phyloP scores from a whole-genome alignment of 2,797 vertebrate species.

The Rousettus madagascariensis region DNA sequence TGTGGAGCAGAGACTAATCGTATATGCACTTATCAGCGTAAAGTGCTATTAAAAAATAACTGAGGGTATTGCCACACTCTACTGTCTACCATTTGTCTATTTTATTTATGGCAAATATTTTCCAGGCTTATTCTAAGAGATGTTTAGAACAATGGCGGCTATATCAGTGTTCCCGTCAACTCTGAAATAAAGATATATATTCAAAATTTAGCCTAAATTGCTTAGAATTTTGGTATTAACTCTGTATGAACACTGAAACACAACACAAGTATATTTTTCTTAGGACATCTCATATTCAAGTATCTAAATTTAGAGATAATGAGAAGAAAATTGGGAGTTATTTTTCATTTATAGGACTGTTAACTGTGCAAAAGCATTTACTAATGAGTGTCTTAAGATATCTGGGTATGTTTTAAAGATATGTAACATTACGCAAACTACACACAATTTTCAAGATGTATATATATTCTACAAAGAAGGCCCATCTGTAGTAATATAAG shows the following conservation, averaged over 20 bases:
- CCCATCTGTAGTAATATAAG: background rate
- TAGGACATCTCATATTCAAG: background rate
- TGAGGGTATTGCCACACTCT: background rate
- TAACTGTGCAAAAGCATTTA: background rate
- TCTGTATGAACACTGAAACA: background rate
- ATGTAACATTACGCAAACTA: background rate
- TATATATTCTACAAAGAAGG: background rate
- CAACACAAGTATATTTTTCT: background rate
- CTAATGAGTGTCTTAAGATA: background rate
- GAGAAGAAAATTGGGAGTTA: background rate
- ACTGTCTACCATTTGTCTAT: background rate
- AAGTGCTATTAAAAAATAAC: background rate
- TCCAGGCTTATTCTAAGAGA: background rate
- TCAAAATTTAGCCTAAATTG: background rate
- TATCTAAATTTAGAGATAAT: background rate
- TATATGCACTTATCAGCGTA: background rate
- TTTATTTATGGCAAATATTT: background rate
- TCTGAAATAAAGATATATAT: background rate
- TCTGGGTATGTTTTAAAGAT: background rate
- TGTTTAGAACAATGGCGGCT: background rate
- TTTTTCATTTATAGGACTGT: background rate
- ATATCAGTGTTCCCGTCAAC: background rate
- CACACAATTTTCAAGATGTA: background rate
- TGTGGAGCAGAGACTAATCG: background rate
- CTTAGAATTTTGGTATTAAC: background rate